phyloP scores from a whole-genome alignment of 1,140 invertebrate species.

The Hyles vespertilio region DNA sequence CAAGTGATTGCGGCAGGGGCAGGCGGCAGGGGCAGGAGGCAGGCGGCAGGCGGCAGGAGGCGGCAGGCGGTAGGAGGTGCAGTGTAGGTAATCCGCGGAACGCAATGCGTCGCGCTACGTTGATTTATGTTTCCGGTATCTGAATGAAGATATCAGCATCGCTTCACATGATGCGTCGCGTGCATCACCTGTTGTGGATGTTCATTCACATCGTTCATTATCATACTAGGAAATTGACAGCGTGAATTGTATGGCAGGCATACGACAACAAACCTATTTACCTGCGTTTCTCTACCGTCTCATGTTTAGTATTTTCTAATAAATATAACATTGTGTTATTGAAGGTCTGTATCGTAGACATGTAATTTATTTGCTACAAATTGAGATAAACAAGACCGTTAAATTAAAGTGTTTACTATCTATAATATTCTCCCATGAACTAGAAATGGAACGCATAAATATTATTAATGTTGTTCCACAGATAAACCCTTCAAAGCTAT shows the following conservation, averaged over 20 bases:
- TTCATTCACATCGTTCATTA: slow-evolving; percentile 51
- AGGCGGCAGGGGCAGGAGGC: slow-evolving; percentile 11
- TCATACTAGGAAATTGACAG: slow-evolving; percentile 36
- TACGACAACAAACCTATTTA: slow-evolving; percentile 13
- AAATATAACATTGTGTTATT: not conserved
- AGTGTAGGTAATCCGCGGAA: slow-evolving; percentile 9
- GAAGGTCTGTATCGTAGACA: not conserved
- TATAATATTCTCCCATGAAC: too few species aligned
- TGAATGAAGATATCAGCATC: slow-evolving; percentile 68
- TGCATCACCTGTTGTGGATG: slow-evolving; percentile 39
- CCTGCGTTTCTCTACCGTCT: not conserved
- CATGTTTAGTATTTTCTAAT: too few species aligned
- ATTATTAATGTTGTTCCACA: not conserved
- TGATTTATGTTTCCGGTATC: slow-evolving; percentile 68
- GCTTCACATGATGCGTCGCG: slow-evolving; percentile 40
- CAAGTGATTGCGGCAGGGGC: slow-evolving; percentile 18
- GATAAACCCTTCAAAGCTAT: not conserved
- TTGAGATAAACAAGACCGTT: too few species aligned
- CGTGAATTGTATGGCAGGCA: slow-evolving; percentile 27
- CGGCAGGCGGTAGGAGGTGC: slow-evolving; percentile 1
- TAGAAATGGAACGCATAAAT: too few species aligned
- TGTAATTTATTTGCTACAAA: too few species aligned
- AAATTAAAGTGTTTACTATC: too few species aligned
- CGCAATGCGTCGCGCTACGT: slow-evolving; percentile 41
- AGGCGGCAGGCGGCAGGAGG: slow-evolving; percentile 14